These are phyloP conservation scores for Athetis lepigone DNA, from an alignment of 2,888 invertebrate genomes.

Conservation along the genomic window DNA sequence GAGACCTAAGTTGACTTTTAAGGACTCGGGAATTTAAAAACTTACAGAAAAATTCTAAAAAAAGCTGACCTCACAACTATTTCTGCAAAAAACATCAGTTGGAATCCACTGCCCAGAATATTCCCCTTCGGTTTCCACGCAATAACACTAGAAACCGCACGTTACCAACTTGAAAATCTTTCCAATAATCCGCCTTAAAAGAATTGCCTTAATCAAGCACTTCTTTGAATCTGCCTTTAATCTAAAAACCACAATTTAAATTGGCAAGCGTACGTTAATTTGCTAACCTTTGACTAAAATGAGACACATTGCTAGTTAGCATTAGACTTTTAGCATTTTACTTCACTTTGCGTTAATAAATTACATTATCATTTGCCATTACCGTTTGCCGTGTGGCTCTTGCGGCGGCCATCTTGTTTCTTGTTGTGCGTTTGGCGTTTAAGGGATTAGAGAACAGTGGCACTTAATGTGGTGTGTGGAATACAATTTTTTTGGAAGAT, in stretches of 20 bases:
- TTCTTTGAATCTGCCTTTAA: constrained; percentile 61
- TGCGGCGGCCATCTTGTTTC: too few species aligned
- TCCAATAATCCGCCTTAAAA: constrained; percentile 30
- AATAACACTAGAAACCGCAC: not conserved
- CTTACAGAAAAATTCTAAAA: too few species aligned
- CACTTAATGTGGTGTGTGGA: too few species aligned
- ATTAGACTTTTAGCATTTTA: not conserved
- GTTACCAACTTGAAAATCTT: constrained; percentile 18
- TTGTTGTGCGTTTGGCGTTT: too few species aligned
- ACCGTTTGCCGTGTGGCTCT: too few species aligned
- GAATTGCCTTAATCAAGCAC: constrained; percentile 46
- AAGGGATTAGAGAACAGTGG: too few species aligned
- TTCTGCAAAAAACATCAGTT: too few species aligned
- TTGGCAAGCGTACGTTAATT: constrained; percentile 64
- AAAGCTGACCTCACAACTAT: too few species aligned
- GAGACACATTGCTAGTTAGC: constrained; percentile 50
- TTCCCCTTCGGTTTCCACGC: not conserved
- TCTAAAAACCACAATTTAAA: constrained; percentile 63
- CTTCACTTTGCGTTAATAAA: constrained; percentile 2
- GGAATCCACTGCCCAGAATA: not conserved
- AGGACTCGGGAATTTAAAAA: too few species aligned
- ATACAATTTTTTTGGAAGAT: too few species aligned
- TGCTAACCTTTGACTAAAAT: constrained; percentile 58
- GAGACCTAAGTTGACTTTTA: too few species aligned
- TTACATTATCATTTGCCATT: constrained; percentile 7